Percentiles rank a stretch among this genome's conserved stretches.
These are phyloP conservation scores for Aurelia coerulea DNA, from an alignment of 30 jellyfish, hydroid and myxozoan species.

Conservation along the genomic window DNA sequence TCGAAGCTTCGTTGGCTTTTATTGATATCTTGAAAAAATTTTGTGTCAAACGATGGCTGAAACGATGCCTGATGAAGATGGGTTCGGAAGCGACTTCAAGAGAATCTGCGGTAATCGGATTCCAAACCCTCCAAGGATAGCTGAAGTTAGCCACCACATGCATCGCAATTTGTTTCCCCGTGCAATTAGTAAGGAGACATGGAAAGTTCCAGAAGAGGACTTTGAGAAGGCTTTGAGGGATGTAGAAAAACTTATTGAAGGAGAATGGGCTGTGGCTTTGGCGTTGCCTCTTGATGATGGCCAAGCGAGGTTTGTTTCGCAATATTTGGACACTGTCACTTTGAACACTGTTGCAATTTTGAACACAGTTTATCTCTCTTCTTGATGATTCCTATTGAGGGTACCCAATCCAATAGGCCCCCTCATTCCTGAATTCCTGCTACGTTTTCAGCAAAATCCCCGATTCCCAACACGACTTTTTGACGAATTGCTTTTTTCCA, in stretches of 20 bases:
- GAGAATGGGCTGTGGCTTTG: conserved; percentile 41
- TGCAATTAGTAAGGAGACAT: conserved; percentile 20
- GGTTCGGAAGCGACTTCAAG: conserved; percentile 51
- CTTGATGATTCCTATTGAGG: too few species aligned
- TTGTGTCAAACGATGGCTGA: too few species aligned
- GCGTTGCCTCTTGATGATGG: conserved; percentile 58
- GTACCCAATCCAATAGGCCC: too few species aligned
- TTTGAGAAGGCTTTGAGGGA: conserved; percentile 43
- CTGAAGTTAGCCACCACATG: conserved; percentile 6
- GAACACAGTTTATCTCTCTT: too few species aligned
- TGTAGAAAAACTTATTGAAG: conserved; percentile 37
- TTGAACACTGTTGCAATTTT: too few species aligned
- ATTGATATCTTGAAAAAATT: too few species aligned
- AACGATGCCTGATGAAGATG: conserved; percentile 36
- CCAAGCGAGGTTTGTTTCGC: conserved; percentile 33
- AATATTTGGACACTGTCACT: too few species aligned
- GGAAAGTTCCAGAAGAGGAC: conserved; percentile 64
- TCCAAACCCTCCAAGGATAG: background rate
- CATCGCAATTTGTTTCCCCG: conserved; percentile 52
- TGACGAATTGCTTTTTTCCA: too few species aligned
- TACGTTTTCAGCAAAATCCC: too few species aligned
- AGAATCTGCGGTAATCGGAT: background rate
- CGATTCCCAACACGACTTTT: too few species aligned
- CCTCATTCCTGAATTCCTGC: too few species aligned
- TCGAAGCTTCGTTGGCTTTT: too few species aligned